Evolutionary conservation across 2,113 vertebrate genomes (phyloP), one percentile per base, ranked within the genome.

Genomic region (Taurulus bubalis): DNA sequence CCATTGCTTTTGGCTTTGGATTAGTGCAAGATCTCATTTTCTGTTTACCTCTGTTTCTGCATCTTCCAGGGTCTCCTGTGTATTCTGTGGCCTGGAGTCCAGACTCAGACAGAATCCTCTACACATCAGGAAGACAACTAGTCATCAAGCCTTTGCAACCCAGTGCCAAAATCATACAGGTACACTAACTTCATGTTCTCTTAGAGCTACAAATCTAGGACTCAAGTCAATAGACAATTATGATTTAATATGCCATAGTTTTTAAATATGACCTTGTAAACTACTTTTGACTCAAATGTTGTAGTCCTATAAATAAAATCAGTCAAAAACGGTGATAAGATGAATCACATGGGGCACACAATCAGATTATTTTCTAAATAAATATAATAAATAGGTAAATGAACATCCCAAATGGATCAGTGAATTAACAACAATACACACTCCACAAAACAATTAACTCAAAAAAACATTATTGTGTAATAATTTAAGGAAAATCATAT

Each of bases 71-170:
- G 65, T 95, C 93, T 71, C 95, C 98, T 11, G 97, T 99, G 79
- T 99, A 99, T 90, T 98, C 97, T 1, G 97, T 98, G 24, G 96
- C 96, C 4, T 99, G 98, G 98, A 95, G 95, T 75, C 97, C 98
- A 18, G 96, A 98, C 90, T 99, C 98, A 0, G 97, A 97, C 91
- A 97, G 96, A 89, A 94, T 99, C 84, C 96, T 99, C 53, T 98
- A 95, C 85, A 97, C 98, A 12, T 96, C 96, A 83, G 97, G 97
- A 75, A 96, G 95, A 85, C 98, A 98, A 77, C 95, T 99, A 38
- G 85, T 97, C 77, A 96, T 99, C 84, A 99, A 99, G 90, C 97
- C 98, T 82, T 96, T 99, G 64, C 98, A 99, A 77, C 98, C 98
- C 82, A 98, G 95, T 60, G 94, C 96, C 30, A 98, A 97, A 95